These are phyloP conservation scores for Pogonomyrmex barbatus DNA, from an alignment of 1,140 invertebrate genomes.

Conservation along the genomic window DNA sequence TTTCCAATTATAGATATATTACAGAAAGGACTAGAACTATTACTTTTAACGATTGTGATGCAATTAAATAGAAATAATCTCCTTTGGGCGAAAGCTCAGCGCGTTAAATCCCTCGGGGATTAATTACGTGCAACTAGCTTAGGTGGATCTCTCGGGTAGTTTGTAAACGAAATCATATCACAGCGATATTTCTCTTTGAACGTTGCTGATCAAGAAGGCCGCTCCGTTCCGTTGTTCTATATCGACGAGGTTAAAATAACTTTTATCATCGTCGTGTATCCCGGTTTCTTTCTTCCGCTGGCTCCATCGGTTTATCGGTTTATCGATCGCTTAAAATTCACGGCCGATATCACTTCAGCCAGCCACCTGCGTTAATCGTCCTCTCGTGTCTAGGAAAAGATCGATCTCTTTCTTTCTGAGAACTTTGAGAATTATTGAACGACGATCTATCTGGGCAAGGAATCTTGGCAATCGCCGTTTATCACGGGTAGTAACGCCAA, in stretches of 20 bases:
- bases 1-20: conserved; percentile 1
- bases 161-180: not conserved
- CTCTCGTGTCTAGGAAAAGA: not conserved
- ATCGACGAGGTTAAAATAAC: conserved; percentile 34
- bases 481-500: conserved; percentile 77
- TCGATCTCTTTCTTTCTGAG: not conserved
- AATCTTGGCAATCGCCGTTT: conserved; percentile 64
- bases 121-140: conserved; percentile 12
- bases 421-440: conserved; percentile 29
- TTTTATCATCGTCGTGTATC: not conserved
- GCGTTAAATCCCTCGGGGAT: not conserved
- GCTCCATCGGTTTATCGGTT: conserved; percentile 2
- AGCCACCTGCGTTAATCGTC: not conserved
- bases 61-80: conserved; percentile 36
- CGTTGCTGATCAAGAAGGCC: not conserved
- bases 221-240: not conserved
- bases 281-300: not conserved
- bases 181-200: conserved; percentile 3
- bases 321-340: conserved; percentile 28
- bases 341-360: not conserved
- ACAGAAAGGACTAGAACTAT: conserved; percentile 49
- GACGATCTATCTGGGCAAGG: conserved; percentile 38
- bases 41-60: conserved; percentile 17
- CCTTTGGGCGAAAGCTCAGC: not conserved
- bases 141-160: not conserved